These are phyloP conservation scores for Cryptotermes secundus DNA, from an alignment of 1,140 invertebrate genomes.

Conservation along the genomic window DNA sequence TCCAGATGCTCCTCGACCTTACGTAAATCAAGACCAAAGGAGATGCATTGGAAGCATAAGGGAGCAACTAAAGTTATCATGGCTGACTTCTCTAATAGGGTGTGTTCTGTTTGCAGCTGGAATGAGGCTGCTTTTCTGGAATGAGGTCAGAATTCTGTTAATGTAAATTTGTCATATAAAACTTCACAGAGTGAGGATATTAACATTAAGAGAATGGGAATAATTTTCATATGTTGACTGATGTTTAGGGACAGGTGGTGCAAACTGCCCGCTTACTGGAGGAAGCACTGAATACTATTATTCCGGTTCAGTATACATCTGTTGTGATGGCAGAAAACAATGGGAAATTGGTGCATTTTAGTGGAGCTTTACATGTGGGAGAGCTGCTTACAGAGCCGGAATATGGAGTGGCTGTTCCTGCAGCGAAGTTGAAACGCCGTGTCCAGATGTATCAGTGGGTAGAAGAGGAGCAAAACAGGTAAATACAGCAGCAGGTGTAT, in stretches of 20 bases:
- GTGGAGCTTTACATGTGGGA: conserved; percentile 67
- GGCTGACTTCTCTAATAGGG: conserved; percentile 63
- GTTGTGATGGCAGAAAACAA: conserved; percentile 63
- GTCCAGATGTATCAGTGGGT: conserved; percentile 94
- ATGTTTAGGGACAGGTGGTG: conserved; percentile 64
- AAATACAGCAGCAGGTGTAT: conserved; percentile 36
- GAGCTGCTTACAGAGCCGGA: conserved; percentile 79
- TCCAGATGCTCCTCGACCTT: conserved; percentile 38
- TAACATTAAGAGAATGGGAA: no score
- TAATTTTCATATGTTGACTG: no score
- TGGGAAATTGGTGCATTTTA: conserved; percentile 73
- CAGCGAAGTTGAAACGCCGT: conserved; percentile 70
- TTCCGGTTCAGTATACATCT: conserved; percentile 54
- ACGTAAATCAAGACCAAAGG: conserved; percentile 21
- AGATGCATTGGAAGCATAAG: conserved; percentile 43
- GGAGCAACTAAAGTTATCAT: conserved; percentile 62
- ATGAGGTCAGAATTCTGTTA: conserved; percentile 58
- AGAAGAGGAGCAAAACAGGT: conserved; percentile 65
- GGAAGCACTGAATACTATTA: conserved; percentile 64
- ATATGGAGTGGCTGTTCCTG: conserved; percentile 73
- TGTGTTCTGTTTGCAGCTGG: conserved; percentile 56
- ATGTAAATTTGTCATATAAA: no score
- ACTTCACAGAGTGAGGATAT: no score
- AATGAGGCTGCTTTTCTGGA: conserved; percentile 67
- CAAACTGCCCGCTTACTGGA: conserved; percentile 67